phyloP scores from a whole-genome alignment of 2,888 invertebrate species.

The Chrysolina americana region DNA sequence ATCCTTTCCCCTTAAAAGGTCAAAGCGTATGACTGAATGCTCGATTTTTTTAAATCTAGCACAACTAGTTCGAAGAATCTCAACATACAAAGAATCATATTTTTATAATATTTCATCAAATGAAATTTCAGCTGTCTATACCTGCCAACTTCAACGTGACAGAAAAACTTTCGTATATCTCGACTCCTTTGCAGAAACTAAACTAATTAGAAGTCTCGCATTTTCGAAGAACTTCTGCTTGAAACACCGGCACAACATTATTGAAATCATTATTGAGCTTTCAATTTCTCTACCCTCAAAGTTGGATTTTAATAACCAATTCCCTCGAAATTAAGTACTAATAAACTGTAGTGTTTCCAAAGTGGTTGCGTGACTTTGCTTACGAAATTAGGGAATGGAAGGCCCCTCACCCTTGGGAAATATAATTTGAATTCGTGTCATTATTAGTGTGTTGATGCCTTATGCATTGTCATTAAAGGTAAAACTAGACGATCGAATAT shows the following conservation, averaged over 20 bases:
- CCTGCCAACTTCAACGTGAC: background rate
- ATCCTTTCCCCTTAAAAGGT: too few species aligned
- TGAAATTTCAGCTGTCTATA: background rate
- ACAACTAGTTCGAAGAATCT: too few species aligned
- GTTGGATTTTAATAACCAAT: conserved; percentile 42
- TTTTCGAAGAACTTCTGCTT: conserved; percentile 7
- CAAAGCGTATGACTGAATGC: too few species aligned
- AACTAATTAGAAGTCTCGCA: conserved; percentile 16
- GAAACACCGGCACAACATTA: conserved; percentile 35
- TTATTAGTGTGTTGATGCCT: conserved; percentile 25
- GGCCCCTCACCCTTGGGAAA: conserved; percentile 39
- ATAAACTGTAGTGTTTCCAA: conserved; percentile 48
- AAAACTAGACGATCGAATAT: conserved; percentile 13
- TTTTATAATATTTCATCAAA: background rate
- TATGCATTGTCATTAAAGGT: conserved; percentile 7
- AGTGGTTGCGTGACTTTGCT: conserved; percentile 48
- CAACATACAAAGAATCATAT: background rate
- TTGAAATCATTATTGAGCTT: conserved; percentile 41
- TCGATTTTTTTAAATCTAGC: too few species aligned
- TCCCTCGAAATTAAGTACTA: conserved; percentile 46
- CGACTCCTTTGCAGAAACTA: background rate
- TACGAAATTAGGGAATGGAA: conserved; percentile 46
- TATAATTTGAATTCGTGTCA: conserved; percentile 34
- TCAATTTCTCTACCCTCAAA: conserved; percentile 39
- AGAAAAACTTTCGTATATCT: background rate